phyloP scores from a whole-genome alignment of 2,113 vertebrate species.

The Laterallus jamaicensis region DNA sequence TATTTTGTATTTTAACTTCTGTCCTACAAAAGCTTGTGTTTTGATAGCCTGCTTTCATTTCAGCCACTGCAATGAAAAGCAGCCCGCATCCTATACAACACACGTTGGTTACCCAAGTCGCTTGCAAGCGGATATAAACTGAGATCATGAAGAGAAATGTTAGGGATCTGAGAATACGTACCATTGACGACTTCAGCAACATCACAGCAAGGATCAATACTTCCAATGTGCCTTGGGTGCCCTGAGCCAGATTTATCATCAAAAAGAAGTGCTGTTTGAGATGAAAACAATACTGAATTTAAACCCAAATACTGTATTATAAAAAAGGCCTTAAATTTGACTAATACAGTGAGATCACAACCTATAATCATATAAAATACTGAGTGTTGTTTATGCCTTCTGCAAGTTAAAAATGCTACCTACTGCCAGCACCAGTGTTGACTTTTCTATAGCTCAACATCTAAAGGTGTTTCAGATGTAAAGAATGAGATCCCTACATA shows the following conservation, averaged over 20 bases:
- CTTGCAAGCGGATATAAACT: background rate
- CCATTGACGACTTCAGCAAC: conserved; percentile 93
- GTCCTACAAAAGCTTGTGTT: background rate
- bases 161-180: conserved; percentile 60
- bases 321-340: background rate
- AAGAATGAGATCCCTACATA: background rate
- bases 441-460: background rate
- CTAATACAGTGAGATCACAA: background rate
- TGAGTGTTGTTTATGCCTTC: background rate
- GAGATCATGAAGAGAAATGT: background rate
- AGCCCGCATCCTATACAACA: background rate
- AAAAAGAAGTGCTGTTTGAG: conserved; percentile 89
- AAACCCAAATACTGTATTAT: background rate
- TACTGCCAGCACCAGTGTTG: background rate
- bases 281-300: background rate
- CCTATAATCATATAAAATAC: background rate
- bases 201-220: conserved; percentile 95
- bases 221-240: conserved; percentile 94
- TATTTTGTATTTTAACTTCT: background rate
- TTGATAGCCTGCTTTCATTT: background rate
- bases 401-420: background rate
- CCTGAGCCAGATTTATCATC: conserved; percentile 85
- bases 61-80: background rate
- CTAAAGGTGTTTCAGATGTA: background rate
- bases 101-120: background rate